Base-by-base conservation (phyloP, 2,797 vertebrate species). In the Nothura maculosa region DNA sequence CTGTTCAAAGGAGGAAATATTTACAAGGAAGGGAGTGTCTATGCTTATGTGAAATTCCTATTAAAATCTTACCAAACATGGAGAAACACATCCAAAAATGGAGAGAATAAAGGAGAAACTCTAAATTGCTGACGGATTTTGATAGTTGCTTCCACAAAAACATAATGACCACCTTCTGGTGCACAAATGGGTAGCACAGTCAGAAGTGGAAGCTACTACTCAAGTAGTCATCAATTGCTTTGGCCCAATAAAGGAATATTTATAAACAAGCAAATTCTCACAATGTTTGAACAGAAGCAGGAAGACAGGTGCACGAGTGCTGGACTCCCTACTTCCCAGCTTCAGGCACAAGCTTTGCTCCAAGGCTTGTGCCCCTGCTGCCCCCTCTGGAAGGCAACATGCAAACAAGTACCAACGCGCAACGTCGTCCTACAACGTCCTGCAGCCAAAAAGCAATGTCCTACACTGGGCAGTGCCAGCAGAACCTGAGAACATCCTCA, bases 1-100 rank as follows among this genome's bases (percentile, higher is more conserved):
- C 69, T 70, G 70, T 47, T 84, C 81, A 14, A 86, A 90, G 22
- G 6, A 32, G 38, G 79, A 93, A 92, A 78, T 81, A 91, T 89
- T 91, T 87, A 83, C 15, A 47, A 55, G 61, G 50, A 64, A 66
- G 34, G 47, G 4, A 8, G 14, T 40, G 14, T n/a, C 79, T 69
- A 27, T 58, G 27, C 24, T 85, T 83, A 72, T 45, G 17, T 30
- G 5, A 78, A 91, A 87, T 81, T 91, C 69, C 38, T 66, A 25
- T 55, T 55, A 86, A 89, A 68, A 25, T 62, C 62, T 63, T 73
- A 73, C 16, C 42, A 94, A 89, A 84, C 34, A 87, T 3, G 10
- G 77, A 54, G 54, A 91, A 85, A 50, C 27, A 78, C 9, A 91
- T 32, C 70, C 67, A 90, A 91, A 92, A 78, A 91, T 30, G 25